Percentiles rank a stretch among this genome's conserved stretches.
phyloP scores from a whole-genome alignment of 2,888 invertebrate species.

The Hyppa rectilinea region DNA sequence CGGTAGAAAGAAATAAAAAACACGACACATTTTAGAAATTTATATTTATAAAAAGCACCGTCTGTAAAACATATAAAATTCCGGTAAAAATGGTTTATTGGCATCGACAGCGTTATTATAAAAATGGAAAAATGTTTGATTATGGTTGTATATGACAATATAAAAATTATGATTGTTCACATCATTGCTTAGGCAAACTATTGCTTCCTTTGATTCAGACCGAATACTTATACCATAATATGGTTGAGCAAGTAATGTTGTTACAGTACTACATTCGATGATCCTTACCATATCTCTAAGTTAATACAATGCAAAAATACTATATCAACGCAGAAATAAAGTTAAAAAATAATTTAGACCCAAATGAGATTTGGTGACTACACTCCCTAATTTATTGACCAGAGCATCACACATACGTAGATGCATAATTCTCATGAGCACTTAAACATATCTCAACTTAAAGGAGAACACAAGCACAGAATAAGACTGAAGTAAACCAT shows the following conservation, averaged over 20 bases:
- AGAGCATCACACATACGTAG: slow-evolving; percentile 70
- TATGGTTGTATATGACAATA: slow-evolving; percentile 81
- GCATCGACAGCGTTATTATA: slow-evolving; percentile 85
- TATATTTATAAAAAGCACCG: slow-evolving; percentile 90
- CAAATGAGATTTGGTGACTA: slow-evolving; percentile 80
- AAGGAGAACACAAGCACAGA: slow-evolving; percentile 78
- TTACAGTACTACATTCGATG: slow-evolving; percentile 77
- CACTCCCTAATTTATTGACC: slow-evolving; percentile 78
- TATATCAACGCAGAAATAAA: slow-evolving; percentile 71
- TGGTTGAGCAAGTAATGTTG: slow-evolving; percentile 85
- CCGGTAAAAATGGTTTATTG: slow-evolving; percentile 85
- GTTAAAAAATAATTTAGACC: slow-evolving; percentile 68
- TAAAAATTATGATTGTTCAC: slow-evolving; percentile 83
- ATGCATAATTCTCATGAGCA: slow-evolving; percentile 72
- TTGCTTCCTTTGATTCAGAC: slow-evolving; percentile 71
- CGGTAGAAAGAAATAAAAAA: slow-evolving; percentile 27
- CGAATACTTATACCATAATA: slow-evolving; percentile 71
- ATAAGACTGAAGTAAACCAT: slow-evolving; percentile 64
- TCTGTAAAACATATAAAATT: slow-evolving; percentile 90
- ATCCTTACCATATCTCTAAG: slow-evolving; percentile 71
- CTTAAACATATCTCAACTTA: slow-evolving; percentile 70
- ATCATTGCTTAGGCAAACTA: slow-evolving; percentile 68
- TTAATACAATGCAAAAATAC: slow-evolving; percentile 70
- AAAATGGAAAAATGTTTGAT: slow-evolving; percentile 83
- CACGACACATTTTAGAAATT: slow-evolving; percentile 70